Percentiles rank a stretch among this genome's conserved stretches.
These are phyloP conservation scores for Florisuga fusca DNA, from an alignment of 2,797 vertebrate species.

Conservation along the genomic window DNA sequence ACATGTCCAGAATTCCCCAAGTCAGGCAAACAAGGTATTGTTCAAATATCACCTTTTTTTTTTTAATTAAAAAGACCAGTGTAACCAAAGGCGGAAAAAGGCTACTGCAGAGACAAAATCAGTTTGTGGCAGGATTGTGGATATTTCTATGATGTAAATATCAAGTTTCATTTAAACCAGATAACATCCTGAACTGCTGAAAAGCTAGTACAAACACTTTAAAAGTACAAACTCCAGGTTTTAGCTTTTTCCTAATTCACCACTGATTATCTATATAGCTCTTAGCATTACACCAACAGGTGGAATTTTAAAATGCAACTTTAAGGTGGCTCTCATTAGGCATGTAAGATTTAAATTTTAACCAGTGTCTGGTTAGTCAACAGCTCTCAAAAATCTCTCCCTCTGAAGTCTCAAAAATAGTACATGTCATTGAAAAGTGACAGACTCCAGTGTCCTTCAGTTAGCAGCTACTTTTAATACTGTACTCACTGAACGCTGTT, in stretches of 20 bases:
- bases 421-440: background rate
- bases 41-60: background rate
- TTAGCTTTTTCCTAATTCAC: background rate
- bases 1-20: background rate
- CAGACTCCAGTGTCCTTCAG: background rate
- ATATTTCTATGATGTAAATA: slow-evolving; percentile 5
- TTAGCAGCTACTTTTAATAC: background rate
- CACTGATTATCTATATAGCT: background rate
- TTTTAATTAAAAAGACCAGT: slow-evolving; percentile 9
- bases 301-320: background rate
- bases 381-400: background rate
- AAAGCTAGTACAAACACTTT: background rate
- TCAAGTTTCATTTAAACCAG: slow-evolving; percentile 35
- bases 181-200: background rate
- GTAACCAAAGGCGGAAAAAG: background rate
- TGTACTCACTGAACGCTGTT: background rate
- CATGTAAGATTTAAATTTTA: background rate
- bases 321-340: background rate
- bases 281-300: background rate
- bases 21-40: background rate
- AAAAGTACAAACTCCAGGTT: background rate
- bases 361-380: background rate
- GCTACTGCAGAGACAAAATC: background rate
- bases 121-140: background rate
- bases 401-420: background rate